These are phyloP conservation scores for Parochlus steinenii DNA, from an alignment of 2,888 invertebrate genomes.

Conservation along the genomic window DNA sequence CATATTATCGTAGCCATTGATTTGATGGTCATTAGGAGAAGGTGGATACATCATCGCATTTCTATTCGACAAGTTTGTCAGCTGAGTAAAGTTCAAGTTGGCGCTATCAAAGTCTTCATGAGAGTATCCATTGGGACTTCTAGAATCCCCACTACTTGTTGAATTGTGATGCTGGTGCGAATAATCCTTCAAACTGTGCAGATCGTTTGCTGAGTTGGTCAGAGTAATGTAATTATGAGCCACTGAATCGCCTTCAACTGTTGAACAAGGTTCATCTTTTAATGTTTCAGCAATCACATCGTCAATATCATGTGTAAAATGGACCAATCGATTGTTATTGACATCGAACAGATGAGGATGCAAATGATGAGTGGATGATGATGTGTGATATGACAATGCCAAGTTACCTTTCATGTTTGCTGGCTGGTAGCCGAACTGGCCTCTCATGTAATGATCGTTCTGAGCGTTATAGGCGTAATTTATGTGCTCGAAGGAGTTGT, in stretches of 20 bases:
- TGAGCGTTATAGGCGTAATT: too few species aligned
- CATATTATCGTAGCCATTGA: slow-evolving; percentile 5
- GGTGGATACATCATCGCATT: slow-evolving; percentile 11
- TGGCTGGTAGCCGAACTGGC: neutral
- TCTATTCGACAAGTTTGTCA: slow-evolving; percentile 21
- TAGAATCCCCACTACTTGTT: slow-evolving; percentile 27
- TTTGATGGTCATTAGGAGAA: slow-evolving; percentile 3
- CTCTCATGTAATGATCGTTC: neutral
- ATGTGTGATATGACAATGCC: slow-evolving; percentile 1
- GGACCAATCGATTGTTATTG: slow-evolving; percentile 3
- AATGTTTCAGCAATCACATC: slow-evolving; percentile 30
- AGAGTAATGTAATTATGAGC: slow-evolving; percentile 14
- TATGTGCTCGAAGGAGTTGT: neutral
- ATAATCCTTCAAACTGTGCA: slow-evolving; percentile 3
- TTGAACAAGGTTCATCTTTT: slow-evolving; percentile 26
- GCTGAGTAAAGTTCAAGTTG: slow-evolving; percentile 27
- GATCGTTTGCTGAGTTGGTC: slow-evolving; percentile 5
- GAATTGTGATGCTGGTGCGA: too few species aligned
- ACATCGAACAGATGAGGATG: slow-evolving; percentile 8
- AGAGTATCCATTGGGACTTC: slow-evolving; percentile 21
- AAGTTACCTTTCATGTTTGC: neutral
- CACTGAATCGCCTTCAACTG: slow-evolving; percentile 21
- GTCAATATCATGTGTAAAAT: slow-evolving; percentile 21
- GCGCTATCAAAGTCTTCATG: slow-evolving; percentile 18
- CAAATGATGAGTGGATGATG: slow-evolving; percentile 10